Conservation (phyloP, 2,888 invertebrate species). For the Agriotes lineatus region DNA sequence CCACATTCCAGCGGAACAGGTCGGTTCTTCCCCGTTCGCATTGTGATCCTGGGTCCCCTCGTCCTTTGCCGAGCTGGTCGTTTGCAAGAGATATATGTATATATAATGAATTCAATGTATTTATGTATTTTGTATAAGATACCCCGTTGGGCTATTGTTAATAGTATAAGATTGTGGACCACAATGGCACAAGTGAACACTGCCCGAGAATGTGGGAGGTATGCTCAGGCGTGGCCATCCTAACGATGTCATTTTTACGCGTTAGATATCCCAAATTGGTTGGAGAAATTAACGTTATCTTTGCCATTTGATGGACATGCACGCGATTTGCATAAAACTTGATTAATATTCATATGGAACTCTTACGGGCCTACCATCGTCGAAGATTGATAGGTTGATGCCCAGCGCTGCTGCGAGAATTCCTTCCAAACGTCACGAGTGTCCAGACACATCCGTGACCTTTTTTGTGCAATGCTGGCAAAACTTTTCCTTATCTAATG, state of each 20-base stretch:
- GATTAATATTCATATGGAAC: slow-evolving; percentile 53
- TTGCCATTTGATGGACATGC: slow-evolving; percentile 40
- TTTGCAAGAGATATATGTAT: slow-evolving; percentile 64
- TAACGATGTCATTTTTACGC: slow-evolving; percentile 62
- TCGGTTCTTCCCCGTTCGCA: slow-evolving; percentile 48
- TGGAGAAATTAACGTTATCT: slow-evolving; percentile 56
- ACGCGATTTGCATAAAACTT: slow-evolving; percentile 55
- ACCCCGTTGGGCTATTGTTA: slow-evolving; percentile 66
- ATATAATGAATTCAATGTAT: slow-evolving; percentile 68
- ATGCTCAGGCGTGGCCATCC: slow-evolving; percentile 59
- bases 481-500: too few relatives aligned
- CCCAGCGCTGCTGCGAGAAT: background rate
- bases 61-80: slow-evolving; percentile 48
- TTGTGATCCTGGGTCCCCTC: slow-evolving; percentile 44
- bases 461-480: too few relatives aligned
- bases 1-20: slow-evolving; percentile 61
- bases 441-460: too few relatives aligned
- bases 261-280: slow-evolving; percentile 61
- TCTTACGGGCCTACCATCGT: background rate
- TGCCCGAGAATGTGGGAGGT: slow-evolving; percentile 64
- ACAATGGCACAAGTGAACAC: slow-evolving; percentile 63
- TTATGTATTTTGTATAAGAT: slow-evolving; percentile 67
- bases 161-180: slow-evolving; percentile 65
- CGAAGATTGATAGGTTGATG: slow-evolving; percentile 11
- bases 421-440: too few relatives aligned